A percentile compares a stretch with the other conserved stretches of the same genome.
Conservation (phyloP, 1,140 invertebrate species). For the Micrasema longulum region DNA sequence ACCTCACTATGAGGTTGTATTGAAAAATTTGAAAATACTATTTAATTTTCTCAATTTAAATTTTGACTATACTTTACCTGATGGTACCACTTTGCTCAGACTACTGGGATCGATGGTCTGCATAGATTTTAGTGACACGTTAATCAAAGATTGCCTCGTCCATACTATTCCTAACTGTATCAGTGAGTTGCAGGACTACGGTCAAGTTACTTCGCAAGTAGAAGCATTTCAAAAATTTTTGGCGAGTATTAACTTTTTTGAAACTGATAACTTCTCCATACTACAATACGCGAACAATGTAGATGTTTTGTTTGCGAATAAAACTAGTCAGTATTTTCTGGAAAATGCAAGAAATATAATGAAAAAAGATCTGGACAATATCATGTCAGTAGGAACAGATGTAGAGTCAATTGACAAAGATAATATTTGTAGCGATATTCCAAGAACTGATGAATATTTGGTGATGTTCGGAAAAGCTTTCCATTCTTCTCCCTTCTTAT, state of each 20-base stretch:
- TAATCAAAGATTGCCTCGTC: conserved; percentile 81
- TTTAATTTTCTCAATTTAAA: conserved; percentile 72
- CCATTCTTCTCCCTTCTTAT: conserved; percentile 64
- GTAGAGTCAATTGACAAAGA: conserved; percentile 53
- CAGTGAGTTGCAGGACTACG: conserved; percentile 76
- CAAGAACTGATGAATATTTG: conserved; percentile 56
- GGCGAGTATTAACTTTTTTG: conserved; percentile 70
- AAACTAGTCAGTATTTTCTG: conserved; percentile 80
- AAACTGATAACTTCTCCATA: conserved; percentile 66
- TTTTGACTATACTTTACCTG: conserved; percentile 68
- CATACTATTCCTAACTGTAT: conserved; percentile 81
- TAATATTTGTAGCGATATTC: conserved; percentile 44
- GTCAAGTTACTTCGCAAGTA: conserved; percentile 73
- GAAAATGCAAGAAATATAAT: conserved; percentile 79
- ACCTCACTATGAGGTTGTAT: conserved; percentile 70
- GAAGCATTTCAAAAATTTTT: conserved; percentile 76
- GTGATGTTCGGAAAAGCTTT: conserved; percentile 60
- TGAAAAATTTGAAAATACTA: conserved; percentile 71
- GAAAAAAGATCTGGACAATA: conserved; percentile 84
- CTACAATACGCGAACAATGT: conserved; percentile 81
- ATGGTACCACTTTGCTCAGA: conserved; percentile 69
- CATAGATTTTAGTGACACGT: conserved; percentile 72
- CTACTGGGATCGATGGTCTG: conserved; percentile 74
- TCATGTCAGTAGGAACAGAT: conserved; percentile 70
- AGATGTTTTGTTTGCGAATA: conserved; percentile 82